Evolutionary conservation across 2,797 vertebrate species (phyloP).

Genomic region (Pseudocheirus occidentalis): DNA sequence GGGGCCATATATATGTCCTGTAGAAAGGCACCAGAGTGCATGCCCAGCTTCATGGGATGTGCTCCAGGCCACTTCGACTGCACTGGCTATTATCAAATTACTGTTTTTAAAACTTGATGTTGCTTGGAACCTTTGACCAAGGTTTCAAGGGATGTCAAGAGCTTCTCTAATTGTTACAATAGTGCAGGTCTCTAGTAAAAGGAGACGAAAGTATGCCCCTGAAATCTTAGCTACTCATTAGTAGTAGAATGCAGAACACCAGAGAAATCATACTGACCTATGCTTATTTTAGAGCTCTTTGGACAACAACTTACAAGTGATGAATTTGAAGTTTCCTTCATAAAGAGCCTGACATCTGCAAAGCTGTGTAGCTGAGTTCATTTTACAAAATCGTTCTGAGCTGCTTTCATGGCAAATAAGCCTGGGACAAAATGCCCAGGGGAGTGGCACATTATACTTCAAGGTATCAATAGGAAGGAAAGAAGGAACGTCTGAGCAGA

Average conservation of each 20-base stretch:
- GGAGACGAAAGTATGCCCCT: not conserved
- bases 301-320: not conserved
- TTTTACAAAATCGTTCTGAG: not conserved
- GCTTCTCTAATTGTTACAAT: not conserved
- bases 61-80: not conserved
- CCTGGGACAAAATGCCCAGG: conserved; percentile 14
- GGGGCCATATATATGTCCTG: not conserved
- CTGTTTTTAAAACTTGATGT: conserved; percentile 42
- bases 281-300: not conserved
- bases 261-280: not conserved
- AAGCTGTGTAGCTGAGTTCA: not conserved
- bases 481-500: conserved; percentile 56
- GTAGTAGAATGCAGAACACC: not conserved
- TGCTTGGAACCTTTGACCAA: conserved; percentile 17
- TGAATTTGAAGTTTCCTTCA: conserved; percentile 17
- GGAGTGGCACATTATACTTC: conserved; percentile 65
- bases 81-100: not conserved
- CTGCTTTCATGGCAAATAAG: not conserved
- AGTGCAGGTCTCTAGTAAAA: not conserved
- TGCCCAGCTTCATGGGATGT: not conserved
- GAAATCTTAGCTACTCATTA: not conserved
- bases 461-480: conserved; percentile 61
- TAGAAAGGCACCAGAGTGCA: not conserved
- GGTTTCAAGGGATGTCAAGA: conserved; percentile 34
- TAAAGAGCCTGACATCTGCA: conserved; percentile 22